phyloP scores from a whole-genome alignment of 2,113 vertebrate species.

The Chlamydotis undulata region DNA sequence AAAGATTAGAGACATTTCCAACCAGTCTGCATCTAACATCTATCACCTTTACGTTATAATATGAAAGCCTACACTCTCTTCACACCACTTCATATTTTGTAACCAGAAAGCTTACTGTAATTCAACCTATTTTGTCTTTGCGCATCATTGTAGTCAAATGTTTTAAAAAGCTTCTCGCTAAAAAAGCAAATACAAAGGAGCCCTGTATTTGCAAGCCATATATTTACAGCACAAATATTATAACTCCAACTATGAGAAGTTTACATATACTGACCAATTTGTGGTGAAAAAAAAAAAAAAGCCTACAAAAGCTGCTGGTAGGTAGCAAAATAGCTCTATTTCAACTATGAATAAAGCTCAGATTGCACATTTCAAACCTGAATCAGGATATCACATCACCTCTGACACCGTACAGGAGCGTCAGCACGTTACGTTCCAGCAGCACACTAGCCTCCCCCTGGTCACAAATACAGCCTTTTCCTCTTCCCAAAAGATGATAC shows the following conservation, averaged over 20 bases:
- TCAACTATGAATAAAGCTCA: neutral
- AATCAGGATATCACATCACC: neutral
- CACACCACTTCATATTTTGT: neutral
- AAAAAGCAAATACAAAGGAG: neutral
- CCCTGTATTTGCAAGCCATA: neutral
- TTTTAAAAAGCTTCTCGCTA: neutral
- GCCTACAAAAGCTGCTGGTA: neutral
- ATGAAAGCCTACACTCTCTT: neutral
- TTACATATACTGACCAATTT: neutral
- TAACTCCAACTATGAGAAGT: neutral
- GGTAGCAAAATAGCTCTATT: neutral
- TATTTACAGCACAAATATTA: neutral
- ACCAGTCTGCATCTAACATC: neutral
- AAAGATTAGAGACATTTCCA: slow-evolving; percentile 9
- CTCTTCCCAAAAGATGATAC: neutral
- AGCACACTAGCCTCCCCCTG: neutral
- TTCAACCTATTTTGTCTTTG: neutral
- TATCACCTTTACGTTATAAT: neutral
- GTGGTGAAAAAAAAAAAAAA: neutral
- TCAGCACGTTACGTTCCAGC: neutral
- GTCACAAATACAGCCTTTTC: neutral
- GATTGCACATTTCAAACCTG: neutral
- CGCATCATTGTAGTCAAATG: neutral
- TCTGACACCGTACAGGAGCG: fast-evolving
- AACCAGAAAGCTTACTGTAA: neutral